These are phyloP conservation scores for Mirza zaza DNA, from an alignment of 2,113 vertebrate genomes.

Conservation along the genomic window DNA sequence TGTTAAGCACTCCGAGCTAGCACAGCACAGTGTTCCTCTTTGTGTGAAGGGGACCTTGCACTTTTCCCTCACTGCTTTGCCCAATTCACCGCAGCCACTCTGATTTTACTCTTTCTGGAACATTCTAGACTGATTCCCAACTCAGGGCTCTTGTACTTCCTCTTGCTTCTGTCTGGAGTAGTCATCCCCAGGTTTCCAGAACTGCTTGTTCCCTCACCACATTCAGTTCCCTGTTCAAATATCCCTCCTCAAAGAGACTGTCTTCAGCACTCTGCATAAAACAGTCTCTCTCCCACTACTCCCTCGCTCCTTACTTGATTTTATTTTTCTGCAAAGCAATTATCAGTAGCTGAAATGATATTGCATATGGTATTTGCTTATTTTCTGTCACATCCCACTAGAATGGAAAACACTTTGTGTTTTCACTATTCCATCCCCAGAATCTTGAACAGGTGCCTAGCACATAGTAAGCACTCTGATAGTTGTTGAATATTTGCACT, in stretches of 20 bases:
- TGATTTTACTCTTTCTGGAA: neutral
- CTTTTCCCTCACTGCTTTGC: neutral
- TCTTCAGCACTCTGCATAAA: neutral
- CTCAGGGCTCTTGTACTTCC: neutral
- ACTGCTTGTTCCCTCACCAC: neutral
- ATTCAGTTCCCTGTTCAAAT: neutral
- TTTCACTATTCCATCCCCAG: neutral
- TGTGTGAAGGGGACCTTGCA: too few relatives aligned
- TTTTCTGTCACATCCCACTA: neutral
- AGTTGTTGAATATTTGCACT: neutral
- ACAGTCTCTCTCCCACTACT: neutral
- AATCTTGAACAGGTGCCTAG: neutral
- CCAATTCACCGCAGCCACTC: neutral
- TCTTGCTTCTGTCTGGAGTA: neutral
- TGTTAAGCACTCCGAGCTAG: too few relatives aligned
- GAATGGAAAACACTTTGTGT: neutral
- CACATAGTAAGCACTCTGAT: neutral
- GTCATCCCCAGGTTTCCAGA: neutral
- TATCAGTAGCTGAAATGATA: neutral
- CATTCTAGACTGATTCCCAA: too few relatives aligned
- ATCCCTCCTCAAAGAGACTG: neutral
- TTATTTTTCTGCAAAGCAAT: neutral
- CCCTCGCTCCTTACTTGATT: neutral
- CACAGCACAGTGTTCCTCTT: too few relatives aligned
- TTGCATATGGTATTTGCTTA: neutral